A percentile compares a stretch with the other conserved stretches of the same genome.
Conservation (phyloP, 2,797 vertebrate species). For the Siniperca obscura region DNA sequence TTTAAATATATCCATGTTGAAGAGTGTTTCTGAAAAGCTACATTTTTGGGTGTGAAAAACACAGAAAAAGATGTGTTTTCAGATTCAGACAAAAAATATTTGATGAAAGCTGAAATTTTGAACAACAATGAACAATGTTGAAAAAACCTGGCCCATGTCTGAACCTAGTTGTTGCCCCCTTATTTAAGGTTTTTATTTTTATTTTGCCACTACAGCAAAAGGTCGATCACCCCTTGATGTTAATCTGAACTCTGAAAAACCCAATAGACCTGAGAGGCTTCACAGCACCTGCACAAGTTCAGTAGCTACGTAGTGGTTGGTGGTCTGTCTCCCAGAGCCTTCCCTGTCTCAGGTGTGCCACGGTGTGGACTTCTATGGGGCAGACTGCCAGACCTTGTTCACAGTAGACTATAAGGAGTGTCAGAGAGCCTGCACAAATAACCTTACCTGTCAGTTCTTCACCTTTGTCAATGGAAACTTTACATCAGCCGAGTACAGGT, state of each 20-base stretch:
- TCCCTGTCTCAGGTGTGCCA: constrained; percentile 16
- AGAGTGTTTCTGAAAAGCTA: no score
- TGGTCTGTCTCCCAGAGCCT: neutral
- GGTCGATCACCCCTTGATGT: neutral
- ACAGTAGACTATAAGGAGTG: constrained; percentile 39
- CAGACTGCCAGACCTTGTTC: constrained; percentile 38
- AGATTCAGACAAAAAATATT: no score
- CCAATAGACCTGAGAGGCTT: neutral
- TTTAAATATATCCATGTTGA: no score
- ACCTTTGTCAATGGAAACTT: constrained; percentile 39
- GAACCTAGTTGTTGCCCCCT: no score
- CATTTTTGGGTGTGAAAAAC: no score
- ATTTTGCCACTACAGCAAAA: neutral
- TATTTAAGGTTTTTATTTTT: no score
- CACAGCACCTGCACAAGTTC: neutral
- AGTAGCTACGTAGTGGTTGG: no score
- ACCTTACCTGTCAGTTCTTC: constrained; percentile 60
- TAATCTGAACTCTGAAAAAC: neutral
- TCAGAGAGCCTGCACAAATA: constrained; percentile 57
- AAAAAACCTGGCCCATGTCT: no score
- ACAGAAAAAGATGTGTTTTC: no score
- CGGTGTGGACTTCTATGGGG: constrained; percentile 50
- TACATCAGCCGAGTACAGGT: constrained; percentile 12
- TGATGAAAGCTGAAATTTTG: no score
- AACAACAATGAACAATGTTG: no score